These are phyloP conservation scores for Muscicapa striata DNA, from an alignment of 2,797 vertebrate genomes.

Conservation along the genomic window DNA sequence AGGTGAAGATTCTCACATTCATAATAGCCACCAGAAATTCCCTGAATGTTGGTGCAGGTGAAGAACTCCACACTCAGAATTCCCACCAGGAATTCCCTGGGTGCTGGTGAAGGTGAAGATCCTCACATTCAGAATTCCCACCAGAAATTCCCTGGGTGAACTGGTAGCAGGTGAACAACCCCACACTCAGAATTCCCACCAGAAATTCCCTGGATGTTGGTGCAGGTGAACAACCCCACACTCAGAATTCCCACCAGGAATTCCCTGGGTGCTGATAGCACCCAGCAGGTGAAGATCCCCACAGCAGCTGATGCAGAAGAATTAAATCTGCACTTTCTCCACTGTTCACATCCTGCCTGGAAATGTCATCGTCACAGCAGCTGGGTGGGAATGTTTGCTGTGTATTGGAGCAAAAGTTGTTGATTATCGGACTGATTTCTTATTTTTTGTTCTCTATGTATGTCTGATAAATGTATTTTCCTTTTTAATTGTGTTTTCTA, in stretches of 20 bases:
- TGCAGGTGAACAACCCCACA: background rate
- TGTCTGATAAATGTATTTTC: background rate
- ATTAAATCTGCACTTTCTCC: background rate
- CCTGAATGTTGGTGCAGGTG: too few species aligned
- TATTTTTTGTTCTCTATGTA: background rate
- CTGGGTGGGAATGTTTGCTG: background rate
- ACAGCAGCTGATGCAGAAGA: background rate
- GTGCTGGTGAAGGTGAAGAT: background rate
- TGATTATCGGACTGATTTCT: background rate
- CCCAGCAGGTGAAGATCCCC: background rate
- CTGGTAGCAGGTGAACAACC: too few species aligned
- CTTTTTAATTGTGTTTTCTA: background rate
- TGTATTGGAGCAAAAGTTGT: background rate
- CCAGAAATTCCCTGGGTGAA: too few species aligned
- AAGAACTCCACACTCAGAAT: background rate
- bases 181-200: background rate
- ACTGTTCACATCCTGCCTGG: background rate
- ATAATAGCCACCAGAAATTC: background rate
- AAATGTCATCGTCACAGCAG: background rate
- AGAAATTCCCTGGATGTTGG: background rate
- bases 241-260: rapidly evolving
- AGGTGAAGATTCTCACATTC: rapidly evolving
- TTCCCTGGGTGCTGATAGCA: background rate
- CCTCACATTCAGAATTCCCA: background rate
- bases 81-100: rapidly evolving